A percentile compares a stretch with the other conserved stretches of the same genome.
Conservation (phyloP, 2,113 vertebrate genomes). For the Stegastes partitus region DNA sequence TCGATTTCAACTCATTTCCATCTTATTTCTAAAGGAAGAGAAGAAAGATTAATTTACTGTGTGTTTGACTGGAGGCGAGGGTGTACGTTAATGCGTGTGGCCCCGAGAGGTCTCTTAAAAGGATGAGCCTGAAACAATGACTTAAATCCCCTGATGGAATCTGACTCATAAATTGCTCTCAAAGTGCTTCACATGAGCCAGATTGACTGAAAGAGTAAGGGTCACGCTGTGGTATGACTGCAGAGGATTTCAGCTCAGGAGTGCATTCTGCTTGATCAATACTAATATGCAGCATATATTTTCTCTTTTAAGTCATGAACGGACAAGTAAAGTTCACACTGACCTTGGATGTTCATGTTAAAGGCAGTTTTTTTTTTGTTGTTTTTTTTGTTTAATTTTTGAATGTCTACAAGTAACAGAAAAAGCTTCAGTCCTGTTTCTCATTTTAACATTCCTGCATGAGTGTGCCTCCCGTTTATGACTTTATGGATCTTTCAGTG, state of each 20-base stretch:
- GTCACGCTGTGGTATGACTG: not conserved
- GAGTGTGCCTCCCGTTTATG: not conserved
- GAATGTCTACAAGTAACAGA: not conserved
- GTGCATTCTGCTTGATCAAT: slow-evolving; percentile 13
- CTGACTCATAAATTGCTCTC: slow-evolving; percentile 44
- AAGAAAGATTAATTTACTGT: slow-evolving; percentile 56
- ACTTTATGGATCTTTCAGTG: too few relatives aligned
- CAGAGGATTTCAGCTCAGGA: not conserved
- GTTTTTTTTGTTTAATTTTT: too few relatives aligned
- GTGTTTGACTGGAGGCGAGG: slow-evolving; percentile 56
- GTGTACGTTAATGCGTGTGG: slow-evolving; percentile 50
- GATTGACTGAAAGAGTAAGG: slow-evolving; percentile 25
- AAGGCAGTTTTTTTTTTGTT: not conserved
- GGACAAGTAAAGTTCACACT: not conserved
- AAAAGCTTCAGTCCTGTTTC: slow-evolving; percentile 9
- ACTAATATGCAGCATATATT: slow-evolving; percentile 4
- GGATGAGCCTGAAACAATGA: slow-evolving; percentile 54
- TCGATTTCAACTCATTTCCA: slow-evolving; percentile 66
- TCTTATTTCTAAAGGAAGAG: slow-evolving; percentile 60
- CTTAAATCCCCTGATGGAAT: slow-evolving; percentile 50
- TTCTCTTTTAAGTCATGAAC: not conserved
- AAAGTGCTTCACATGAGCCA: slow-evolving; percentile 31
- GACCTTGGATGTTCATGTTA: not conserved
- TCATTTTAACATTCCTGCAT: slow-evolving; percentile 19
- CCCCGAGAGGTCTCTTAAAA: slow-evolving; percentile 63